Evolutionary conservation across 2,797 vertebrate species (phyloP).

Genomic region (Siniperca undulata): DNA sequence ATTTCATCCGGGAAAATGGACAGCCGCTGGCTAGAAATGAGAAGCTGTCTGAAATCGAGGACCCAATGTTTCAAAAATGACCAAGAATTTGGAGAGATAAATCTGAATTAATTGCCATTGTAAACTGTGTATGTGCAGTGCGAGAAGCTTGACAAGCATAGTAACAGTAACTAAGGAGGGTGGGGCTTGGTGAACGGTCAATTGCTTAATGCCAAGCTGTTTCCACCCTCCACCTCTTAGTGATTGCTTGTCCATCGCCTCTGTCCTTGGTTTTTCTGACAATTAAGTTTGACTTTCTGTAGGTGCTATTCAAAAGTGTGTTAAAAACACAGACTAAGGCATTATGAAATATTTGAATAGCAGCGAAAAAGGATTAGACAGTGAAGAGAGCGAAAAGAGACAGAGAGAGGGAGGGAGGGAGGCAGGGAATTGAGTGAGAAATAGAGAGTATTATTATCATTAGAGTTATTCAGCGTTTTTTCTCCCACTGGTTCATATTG

Average conservation of each 20-base stretch:
- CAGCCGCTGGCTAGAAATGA: not conserved
- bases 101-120: not conserved
- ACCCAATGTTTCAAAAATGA: not conserved
- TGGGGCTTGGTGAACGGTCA: not conserved
- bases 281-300: not conserved
- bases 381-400: not conserved
- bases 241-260: not conserved
- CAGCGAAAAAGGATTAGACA: not conserved
- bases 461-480: slow-evolving; percentile 37
- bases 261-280: not conserved
- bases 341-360: slow-evolving; percentile 1
- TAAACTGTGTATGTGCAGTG: not conserved
- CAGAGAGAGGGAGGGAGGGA: not conserved
- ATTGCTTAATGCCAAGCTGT: not conserved
- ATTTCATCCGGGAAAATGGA: not conserved
- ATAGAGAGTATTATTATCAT: slow-evolving; percentile 20
- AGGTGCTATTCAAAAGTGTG: not conserved
- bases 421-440: slow-evolving; percentile 25
- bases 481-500: slow-evolving; percentile 30
- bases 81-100: not conserved
- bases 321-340: not conserved
- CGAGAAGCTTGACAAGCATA: not conserved
- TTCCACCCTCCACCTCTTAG: not conserved
- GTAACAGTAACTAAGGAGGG: not conserved
- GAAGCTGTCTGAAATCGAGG: not conserved